Evolutionary conservation across 2,113 vertebrate species (phyloP).

Genomic region (Salvator merianae): DNA sequence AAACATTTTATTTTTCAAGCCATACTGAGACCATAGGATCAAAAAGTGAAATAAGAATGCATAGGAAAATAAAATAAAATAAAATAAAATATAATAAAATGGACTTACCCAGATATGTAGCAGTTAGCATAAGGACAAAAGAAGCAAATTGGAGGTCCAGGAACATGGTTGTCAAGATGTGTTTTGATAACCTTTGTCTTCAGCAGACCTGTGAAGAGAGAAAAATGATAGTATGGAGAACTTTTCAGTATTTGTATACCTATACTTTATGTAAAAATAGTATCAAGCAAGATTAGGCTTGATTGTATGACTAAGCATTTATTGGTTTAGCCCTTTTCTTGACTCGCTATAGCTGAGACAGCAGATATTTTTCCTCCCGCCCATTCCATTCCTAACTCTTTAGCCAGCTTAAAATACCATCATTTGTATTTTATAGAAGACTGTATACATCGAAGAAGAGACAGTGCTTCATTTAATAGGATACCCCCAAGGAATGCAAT

Average conservation of each 20-base stretch:
- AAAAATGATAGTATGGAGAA: not conserved
- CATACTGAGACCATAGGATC: not conserved
- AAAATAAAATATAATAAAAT: not conserved
- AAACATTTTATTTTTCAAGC: not conserved
- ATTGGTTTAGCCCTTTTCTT: accelerated
- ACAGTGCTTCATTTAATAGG: constrained; percentile 32
- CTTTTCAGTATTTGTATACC: not conserved
- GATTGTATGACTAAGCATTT: not conserved
- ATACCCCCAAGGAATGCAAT: constrained; percentile 33
- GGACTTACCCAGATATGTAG: constrained; percentile 40
- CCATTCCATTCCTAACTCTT: not conserved
- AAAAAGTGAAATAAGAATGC: not conserved
- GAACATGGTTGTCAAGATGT: constrained; percentile 33
- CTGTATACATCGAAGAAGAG: constrained; percentile 32
- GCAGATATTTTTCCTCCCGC: not conserved
- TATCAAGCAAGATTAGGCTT: not conserved
- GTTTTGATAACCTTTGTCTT: constrained; percentile 28
- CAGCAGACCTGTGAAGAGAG: constrained; percentile 42
- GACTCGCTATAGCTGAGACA: not conserved
- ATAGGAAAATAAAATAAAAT: too few relatives aligned
- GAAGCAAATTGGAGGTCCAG: constrained; percentile 4
- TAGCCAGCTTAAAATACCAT: not conserved
- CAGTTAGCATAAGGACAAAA: constrained; percentile 43
- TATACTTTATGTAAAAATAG: not conserved
- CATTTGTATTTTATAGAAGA: not conserved